Conservation (phyloP, 2,113 vertebrate species). For the Ochotona curzoniae region DNA sequence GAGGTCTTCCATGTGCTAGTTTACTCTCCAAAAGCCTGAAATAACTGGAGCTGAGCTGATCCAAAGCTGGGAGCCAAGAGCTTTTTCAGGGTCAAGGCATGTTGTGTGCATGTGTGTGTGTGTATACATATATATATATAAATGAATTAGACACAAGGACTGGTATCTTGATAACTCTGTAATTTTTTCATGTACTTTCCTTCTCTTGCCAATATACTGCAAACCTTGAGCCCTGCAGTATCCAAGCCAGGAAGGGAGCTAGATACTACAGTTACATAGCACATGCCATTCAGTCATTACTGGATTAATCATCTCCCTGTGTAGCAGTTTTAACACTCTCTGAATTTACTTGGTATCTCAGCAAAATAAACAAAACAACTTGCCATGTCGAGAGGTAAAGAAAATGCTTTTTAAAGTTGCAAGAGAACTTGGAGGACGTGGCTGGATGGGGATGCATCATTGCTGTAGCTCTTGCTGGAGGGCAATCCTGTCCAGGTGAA, state of each 20-base stretch:
- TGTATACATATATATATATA: too few relatives aligned
- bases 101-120: too few relatives aligned
- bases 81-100: too few relatives aligned
- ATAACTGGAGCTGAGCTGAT: background rate
- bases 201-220: background rate
- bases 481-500: slow-evolving; percentile 58
- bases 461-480: background rate
- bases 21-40: background rate
- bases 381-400: background rate
- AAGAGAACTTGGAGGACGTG: background rate
- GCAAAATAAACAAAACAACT: background rate
- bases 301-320: background rate
- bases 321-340: background rate
- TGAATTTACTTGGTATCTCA: background rate
- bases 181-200: background rate
- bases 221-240: background rate
- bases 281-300: background rate
- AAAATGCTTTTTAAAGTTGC: background rate
- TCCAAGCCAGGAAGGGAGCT: background rate
- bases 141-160: background rate
- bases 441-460: background rate
- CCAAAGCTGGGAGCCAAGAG: background rate
- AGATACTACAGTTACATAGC: background rate
- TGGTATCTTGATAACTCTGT: background rate
- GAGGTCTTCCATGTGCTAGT: too few relatives aligned